Evolutionary conservation across 2,888 invertebrate genomes (phyloP), one percentile per base, ranked within the genome.

Genomic region (Plagodis pulveraria): DNA sequence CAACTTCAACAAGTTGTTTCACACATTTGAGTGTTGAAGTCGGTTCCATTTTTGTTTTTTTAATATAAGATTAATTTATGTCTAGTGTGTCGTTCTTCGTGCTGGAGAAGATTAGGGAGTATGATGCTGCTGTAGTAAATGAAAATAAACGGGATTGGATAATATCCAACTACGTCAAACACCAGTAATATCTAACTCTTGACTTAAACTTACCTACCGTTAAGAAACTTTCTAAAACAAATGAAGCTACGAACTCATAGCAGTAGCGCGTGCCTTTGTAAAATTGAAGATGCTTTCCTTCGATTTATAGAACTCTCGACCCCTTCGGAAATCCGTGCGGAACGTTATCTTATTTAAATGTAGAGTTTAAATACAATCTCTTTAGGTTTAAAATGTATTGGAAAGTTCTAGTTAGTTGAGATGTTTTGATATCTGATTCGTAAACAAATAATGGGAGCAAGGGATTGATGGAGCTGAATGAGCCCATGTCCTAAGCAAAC

Each of bases 401-500:
- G 56, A 65, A 52, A 66, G 56, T 60, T 63, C 56, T 65, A 69
- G 22, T 22, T 65, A 67, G 71, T 73, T 85, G 69, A 69, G 77
- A 70, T 81, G 71, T 83, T 88, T 78, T 65, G 69, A 69, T 61
- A 70, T 78, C 70, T 66, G 72, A 60, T 55, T 62, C 65, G 72
- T 83, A 78, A 83, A 85, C 86, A 90, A 87, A 89, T 89, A 89
- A 87, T 83, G 80, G 83, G 70, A 82, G 80, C 77, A 79, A 83
- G 77, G 85, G 87, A 86, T 87, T 87, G 86, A 86, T 84, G 83
- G 79, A 77, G 81, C 80, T 71, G 82, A 56, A 56, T 56, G 60
- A 83, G 80, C 84, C 77, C 78, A 81, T 80, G 81, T 88, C 89
- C 88, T 89, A 87, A 88, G 81, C 80, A 88, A 89, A 90, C 87